Base-by-base conservation (phyloP, 2,113 vertebrate species). In the Zeus faber region DNA sequence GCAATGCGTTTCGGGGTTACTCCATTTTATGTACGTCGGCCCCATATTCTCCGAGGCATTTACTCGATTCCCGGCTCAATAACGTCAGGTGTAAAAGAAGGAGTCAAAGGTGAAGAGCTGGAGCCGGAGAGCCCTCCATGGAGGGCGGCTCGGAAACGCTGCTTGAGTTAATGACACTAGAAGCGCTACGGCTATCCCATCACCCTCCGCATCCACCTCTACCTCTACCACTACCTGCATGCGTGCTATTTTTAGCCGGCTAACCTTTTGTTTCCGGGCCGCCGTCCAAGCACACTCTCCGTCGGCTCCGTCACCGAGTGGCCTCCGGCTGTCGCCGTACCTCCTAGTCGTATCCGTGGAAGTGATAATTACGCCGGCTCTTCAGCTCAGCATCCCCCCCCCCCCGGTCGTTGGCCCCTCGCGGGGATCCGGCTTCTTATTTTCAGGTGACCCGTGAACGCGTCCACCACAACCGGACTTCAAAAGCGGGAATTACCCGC, bases 201-300 rank as follows among this genome's bases (percentile, higher is more conserved):
- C 47, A 40, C 8, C 1, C 27, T 59, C 59, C 49, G 55, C 63
- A 49, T 64, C 51, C 62, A 58, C 35, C 49, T 62, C 14, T 52
- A 17, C 57, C 49, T 47, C 78, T 63, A 74, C 44, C 48, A 45
- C 35, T 20, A 5, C 26, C 74, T 63, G 70, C 44, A n/a, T n/a
- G n/a, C 4, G 10, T 13, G 62, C 80, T 78, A 79, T 85, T 80
- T 82, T 76, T 84, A 83, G 74, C 39, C n/a, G 14, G 27, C 54
- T 79, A 76, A 85, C 82, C 82, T 81, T 81, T 82, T 75, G 67
- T 70, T 69, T 46, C 67, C 17, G 67, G 71, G 68, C 74, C 45
- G 54, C 49, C 31, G 29, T 81, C 78, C 81, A 84, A 83, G 67
- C 68, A 62, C 76, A 73, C 68, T 66, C 63, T 67, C n/a, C 57